Percentiles rank a stretch among this genome's conserved stretches.
These are phyloP conservation scores for Phataginus tricuspis DNA, from an alignment of 2,797 vertebrate species.

Conservation along the genomic window DNA sequence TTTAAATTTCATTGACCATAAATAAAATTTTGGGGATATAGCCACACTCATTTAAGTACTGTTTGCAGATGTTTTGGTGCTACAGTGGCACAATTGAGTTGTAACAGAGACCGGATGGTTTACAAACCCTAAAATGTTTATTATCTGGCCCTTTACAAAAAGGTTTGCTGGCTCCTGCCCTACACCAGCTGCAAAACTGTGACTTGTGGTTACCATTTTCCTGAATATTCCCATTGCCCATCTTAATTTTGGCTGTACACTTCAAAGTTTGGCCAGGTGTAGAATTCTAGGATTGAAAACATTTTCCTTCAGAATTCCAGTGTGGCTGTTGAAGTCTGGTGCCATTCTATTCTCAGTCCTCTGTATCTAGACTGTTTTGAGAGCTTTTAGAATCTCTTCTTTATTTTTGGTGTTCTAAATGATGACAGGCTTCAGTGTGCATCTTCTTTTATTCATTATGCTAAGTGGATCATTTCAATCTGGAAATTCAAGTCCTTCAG, in stretches of 20 bases:
- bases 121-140: background rate
- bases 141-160: background rate
- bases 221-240: background rate
- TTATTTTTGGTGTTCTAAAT: background rate
- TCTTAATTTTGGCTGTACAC: background rate
- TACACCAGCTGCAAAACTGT: background rate
- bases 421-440: background rate
- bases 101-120: background rate
- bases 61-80: background rate
- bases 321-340: background rate
- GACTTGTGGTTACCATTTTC: background rate
- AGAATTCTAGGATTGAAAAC: background rate
- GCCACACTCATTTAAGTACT: background rate
- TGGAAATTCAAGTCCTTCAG: background rate
- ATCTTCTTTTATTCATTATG: background rate
- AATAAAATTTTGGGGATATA: background rate
- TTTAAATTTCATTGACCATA: background rate
- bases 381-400: background rate
- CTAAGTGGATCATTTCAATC: background rate
- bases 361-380: background rate
- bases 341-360: background rate
- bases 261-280: background rate
- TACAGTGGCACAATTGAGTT: background rate
- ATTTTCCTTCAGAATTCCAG: background rate
- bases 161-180: background rate